Evolutionary conservation across 2,888 invertebrate species (phyloP).

Genomic region (Glaucopsyche alexis): DNA sequence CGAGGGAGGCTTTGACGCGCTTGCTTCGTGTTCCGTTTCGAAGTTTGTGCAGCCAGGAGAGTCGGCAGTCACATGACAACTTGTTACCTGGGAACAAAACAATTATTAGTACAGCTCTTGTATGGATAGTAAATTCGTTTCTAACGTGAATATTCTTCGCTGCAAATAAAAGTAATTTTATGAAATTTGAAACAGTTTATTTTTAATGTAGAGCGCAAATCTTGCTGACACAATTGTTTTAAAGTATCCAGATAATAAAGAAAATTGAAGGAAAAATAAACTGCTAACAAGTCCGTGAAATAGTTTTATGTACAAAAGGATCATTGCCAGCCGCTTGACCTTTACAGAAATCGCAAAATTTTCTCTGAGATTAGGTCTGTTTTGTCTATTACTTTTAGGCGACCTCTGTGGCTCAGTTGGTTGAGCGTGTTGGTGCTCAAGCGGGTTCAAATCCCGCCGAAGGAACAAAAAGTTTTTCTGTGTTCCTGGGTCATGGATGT

Average conservation of each 20-base stretch:
- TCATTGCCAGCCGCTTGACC: neutral
- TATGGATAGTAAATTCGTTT: neutral
- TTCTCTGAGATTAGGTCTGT: neutral
- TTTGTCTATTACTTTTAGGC: neutral
- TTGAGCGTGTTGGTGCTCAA: no score
- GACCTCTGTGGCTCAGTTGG: no score
- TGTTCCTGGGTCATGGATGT: no score
- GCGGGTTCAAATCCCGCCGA: no score
- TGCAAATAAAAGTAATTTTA: neutral
- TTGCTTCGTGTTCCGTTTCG: conserved; percentile 87
- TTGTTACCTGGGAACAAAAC: conserved; percentile 84
- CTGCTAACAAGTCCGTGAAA: neutral
- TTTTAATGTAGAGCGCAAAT: neutral
- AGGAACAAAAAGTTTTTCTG: no score
- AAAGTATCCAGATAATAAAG: neutral
- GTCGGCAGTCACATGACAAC: conserved; percentile 89
- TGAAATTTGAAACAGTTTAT: no score
- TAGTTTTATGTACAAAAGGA: neutral
- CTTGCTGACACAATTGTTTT: neutral
- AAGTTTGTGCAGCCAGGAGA: conserved; percentile 88
- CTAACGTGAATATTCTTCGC: neutral
- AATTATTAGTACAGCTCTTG: neutral
- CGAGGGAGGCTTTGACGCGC: conserved; percentile 82
- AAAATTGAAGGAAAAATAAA: neutral
- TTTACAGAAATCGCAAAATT: neutral